Conservation (phyloP, 2,797 vertebrate genomes). For the Decapterus maruadsi region DNA sequence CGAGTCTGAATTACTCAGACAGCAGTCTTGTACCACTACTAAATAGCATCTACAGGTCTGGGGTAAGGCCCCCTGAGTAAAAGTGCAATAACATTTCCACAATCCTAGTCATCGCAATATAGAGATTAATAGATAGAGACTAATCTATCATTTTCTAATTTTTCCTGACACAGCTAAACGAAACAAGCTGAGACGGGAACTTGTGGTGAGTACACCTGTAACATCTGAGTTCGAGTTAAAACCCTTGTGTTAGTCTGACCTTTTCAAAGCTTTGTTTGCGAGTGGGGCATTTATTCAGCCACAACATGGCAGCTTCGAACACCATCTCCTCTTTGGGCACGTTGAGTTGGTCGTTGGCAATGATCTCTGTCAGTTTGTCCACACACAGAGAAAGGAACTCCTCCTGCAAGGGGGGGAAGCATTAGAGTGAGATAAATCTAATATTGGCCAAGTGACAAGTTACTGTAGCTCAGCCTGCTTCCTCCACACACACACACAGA, state of each 20-base stretch:
- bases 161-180: neutral
- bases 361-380: slow-evolving; percentile 88
- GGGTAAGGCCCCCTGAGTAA: neutral
- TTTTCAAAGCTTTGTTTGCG: slow-evolving; percentile 87
- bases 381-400: slow-evolving; percentile 87
- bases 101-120: too few relatives aligned
- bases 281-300: slow-evolving; percentile 84
- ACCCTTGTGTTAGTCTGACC: slow-evolving; percentile 61
- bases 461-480: neutral
- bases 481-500: neutral
- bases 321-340: slow-evolving; percentile 86
- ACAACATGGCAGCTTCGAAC: slow-evolving; percentile 86
- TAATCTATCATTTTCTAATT: neutral
- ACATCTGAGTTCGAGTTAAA: neutral
- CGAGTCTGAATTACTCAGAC: neutral
- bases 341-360: slow-evolving; percentile 85
- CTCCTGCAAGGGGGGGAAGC: slow-evolving; percentile 73
- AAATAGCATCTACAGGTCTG: too few relatives aligned
- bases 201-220: neutral
- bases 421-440: accelerated
- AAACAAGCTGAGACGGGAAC: neutral
- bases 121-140: neutral
- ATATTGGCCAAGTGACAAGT: neutral
- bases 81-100: too few relatives aligned
- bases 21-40: too few relatives aligned